Conservation (phyloP, 2,888 invertebrate genomes). For the Drosophila melanosoma region DNA sequence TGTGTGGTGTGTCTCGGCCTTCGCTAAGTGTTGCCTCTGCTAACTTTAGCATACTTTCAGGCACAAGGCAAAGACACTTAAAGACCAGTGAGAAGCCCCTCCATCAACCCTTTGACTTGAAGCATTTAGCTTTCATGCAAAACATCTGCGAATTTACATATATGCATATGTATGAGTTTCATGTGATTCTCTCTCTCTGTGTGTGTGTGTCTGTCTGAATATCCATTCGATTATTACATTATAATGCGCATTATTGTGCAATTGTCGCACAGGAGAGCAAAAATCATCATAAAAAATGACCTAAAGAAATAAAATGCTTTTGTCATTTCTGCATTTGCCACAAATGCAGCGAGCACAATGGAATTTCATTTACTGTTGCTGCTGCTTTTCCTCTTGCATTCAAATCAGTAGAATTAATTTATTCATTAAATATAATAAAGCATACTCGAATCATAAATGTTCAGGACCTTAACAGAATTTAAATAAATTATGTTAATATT, state of each 20-base stretch:
- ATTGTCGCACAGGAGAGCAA: constrained; percentile 15
- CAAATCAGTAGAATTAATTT: neutral
- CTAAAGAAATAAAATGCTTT: neutral
- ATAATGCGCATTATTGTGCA: constrained; percentile 61
- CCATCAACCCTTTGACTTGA: constrained; percentile 39
- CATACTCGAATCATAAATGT: neutral
- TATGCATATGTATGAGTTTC: constrained; percentile 7
- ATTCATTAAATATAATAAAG: neutral
- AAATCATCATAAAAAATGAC: neutral
- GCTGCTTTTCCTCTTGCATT: neutral
- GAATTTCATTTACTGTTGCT: neutral
- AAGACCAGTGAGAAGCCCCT: constrained; percentile 38
- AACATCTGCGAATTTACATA: constrained; percentile 53
- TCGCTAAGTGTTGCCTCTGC: constrained; percentile 44
- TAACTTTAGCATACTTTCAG: constrained; percentile 69
- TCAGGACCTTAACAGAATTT: neutral
- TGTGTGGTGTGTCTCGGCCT: constrained; percentile 46
- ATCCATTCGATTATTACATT: constrained; percentile 63
- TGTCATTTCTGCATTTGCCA: neutral
- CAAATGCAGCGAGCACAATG: neutral
- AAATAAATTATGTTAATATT: no score
- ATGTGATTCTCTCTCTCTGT: neutral
- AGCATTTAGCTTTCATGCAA: constrained; percentile 61
- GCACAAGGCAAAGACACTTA: constrained; percentile 52
- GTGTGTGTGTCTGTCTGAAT: constrained; percentile 13